Evolutionary conservation across 2,113 vertebrate genomes (phyloP), one percentile per base, ranked within the genome.

Genomic region (Anoplopoma fimbria): DNA sequence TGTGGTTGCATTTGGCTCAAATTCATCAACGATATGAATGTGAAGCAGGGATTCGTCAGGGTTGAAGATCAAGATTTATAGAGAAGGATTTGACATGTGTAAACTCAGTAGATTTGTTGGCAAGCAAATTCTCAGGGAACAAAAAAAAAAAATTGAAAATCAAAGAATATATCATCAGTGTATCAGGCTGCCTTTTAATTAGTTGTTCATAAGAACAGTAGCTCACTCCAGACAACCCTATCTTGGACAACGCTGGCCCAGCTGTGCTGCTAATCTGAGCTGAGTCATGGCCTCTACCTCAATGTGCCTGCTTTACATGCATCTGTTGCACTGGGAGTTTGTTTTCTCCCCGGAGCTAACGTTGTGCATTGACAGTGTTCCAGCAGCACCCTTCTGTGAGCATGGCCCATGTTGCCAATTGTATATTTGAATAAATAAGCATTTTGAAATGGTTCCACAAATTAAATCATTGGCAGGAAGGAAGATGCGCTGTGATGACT

Each of bases 261-360:
- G 74, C 80, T 74, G 82, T 62, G 51, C 57, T 75, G 68, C 62
- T 87, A 55, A 88, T 75, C 69, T 51, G 58, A 71, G 55, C 60
- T 53, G 68, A 85, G 57, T 81, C 70, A 70, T 25, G 13, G 42
- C 61, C 31, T 36, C 64, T 49, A 51, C 69, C 42, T 31, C 51
- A 10, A 5, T 57, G 23, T 62, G 58, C 36, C 61, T 82, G 58
- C 58, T 85, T 77, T 63, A 55, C 69, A 81, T 84, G 38, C 71
- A 69, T 62, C 73, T 69, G 64, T 79, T 84, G 40, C 42, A 47
- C 15, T 47, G 38, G 25, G 21, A 70, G 69, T 17, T 33, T 36
- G 14, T n/a, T 36, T 72, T 40, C 31, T 7, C 15, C 10, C 51
- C 23, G 63, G 47, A 69, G 75, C 69, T 31, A 69, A 79, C 14